Conservation (phyloP, 2,113 vertebrate species). For the Turnix velox region DNA sequence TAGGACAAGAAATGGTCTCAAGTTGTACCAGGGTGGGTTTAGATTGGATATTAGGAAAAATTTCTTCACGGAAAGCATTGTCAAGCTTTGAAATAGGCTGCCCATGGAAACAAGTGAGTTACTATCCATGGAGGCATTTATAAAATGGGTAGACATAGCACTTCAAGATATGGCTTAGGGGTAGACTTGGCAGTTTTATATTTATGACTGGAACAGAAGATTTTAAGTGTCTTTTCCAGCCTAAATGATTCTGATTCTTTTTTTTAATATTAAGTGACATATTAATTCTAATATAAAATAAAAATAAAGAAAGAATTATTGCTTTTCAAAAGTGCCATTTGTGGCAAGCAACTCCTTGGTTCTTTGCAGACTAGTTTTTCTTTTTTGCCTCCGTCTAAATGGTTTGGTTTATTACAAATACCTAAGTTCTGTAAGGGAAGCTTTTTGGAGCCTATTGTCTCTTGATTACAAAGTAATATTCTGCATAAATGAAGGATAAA, state of each 20-base stretch:
- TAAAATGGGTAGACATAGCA: accelerated
- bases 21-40: neutral
- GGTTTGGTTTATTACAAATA: neutral
- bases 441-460: no score
- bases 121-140: neutral
- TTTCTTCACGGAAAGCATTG: neutral
- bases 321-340: neutral
- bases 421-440: neutral
- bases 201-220: accelerated
- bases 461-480: no score
- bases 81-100: neutral
- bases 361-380: neutral
- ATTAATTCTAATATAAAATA: neutral
- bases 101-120: neutral
- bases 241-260: neutral
- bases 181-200: neutral
- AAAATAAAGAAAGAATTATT: neutral
- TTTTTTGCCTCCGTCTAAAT: neutral
- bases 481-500: neutral
- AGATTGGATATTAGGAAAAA: neutral
- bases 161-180: neutral
- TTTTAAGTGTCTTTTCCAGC: neutral
- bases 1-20: neutral
- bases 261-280: neutral
- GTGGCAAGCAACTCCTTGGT: neutral